These are phyloP conservation scores for Lepus europaeus DNA, from an alignment of 2,113 vertebrate species.

Conservation along the genomic window DNA sequence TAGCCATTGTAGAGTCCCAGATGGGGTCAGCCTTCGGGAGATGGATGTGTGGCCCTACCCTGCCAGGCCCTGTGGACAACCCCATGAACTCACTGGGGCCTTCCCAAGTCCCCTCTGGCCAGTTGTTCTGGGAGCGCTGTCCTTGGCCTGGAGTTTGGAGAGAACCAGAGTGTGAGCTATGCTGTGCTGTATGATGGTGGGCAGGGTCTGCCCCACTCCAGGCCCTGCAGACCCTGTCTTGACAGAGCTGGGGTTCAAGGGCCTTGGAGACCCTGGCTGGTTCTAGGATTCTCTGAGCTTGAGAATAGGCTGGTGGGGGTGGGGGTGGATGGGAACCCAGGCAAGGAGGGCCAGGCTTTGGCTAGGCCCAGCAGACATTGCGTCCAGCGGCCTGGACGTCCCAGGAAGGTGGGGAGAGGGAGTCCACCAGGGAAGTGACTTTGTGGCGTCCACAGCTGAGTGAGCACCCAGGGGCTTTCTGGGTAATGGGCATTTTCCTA, in stretches of 20 bases:
- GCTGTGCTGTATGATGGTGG: not conserved
- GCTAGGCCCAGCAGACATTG: not conserved
- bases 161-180: not conserved
- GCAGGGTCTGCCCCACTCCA: not conserved
- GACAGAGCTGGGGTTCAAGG: not conserved
- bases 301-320: not conserved
- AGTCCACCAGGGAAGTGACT: not conserved
- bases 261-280: not conserved
- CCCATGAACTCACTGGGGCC: not conserved
- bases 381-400: not conserved
- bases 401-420: not conserved
- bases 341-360: constrained; percentile 3
- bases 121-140: not conserved
- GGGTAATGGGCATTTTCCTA: not conserved
- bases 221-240: not conserved
- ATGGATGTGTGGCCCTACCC: not conserved
- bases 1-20: not conserved
- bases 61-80: not conserved
- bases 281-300: not conserved
- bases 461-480: not conserved
- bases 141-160: not conserved
- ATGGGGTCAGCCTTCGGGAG: not conserved
- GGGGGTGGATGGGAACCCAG: not conserved
- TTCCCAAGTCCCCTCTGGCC: not conserved
- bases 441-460: not conserved